Base-by-base conservation (phyloP, 1,140 invertebrate genomes). In the Procambarus clarkii region DNA sequence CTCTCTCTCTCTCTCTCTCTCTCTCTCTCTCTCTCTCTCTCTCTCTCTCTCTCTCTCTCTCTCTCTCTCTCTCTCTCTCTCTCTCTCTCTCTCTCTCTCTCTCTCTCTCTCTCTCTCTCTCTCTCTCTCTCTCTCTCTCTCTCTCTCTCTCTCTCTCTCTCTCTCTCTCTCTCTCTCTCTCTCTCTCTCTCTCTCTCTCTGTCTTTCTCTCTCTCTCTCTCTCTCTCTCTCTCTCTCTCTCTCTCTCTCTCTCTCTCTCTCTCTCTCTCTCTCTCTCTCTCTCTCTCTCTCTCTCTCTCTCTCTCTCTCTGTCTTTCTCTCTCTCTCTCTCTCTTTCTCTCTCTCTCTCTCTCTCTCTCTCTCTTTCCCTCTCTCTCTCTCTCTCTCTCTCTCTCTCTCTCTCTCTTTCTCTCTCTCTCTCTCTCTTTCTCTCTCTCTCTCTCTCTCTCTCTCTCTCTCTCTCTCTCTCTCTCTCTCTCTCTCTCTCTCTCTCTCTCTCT, bases 321-420 rank as follows among this genome's bases (percentile, higher is more conserved):
- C 76, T 11, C 76, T 24, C 76, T 24, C 76, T 11, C 15, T 24
- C 76, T 11, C 76, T 24, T 24, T 24, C 76, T 24, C 76, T 11
- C 76, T 24, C 76, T 24, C 76, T 11, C 76, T 24, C 15, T 44
- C 76, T 24, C 64, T n/a, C 64, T n/a, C 64, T n/a, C n/a, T 69
- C n/a, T 69, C n/a, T 69, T 69, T 69, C n/a, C n/a, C n/a, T 69
- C 64, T 69, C 64, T 69, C 64, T 69, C 64, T 69, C 64, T 69
- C 64, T 69, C 64, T 69, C 64, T 69, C n/a, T n/a, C n/a, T n/a
- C n/a, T n/a, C n/a, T n/a, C n/a, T n/a, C n/a, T n/a, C n/a, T n/a
- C n/a, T n/a, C n/a, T n/a, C 64, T 69, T 69, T 69, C 64, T 69
- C 64, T 69, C 64, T 69, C 64, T n/a, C 64, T n/a, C 64, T n/a